Percentiles rank a stretch among this genome's conserved stretches.
Conservation (phyloP, 1,140 invertebrate genomes). For the Spodoptera frugiperda region DNA sequence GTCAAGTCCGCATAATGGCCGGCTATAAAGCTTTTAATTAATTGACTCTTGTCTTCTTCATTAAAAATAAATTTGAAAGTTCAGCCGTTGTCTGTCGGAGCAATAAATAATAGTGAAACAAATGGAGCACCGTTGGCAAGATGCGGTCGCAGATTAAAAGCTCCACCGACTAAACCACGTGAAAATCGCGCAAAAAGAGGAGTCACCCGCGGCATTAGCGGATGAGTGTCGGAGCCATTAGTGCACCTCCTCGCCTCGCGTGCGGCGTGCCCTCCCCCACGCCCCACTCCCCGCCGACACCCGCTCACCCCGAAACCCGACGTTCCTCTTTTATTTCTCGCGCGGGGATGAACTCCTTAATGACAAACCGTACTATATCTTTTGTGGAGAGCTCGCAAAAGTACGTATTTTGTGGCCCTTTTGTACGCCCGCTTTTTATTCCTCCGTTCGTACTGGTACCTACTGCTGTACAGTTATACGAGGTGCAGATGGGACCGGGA, state of each 20-base stretch:
- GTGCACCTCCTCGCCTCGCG: slow-evolving; percentile 65
- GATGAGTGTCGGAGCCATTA: slow-evolving; percentile 85
- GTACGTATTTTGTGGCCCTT: slow-evolving; percentile 85
- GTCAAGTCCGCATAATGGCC: slow-evolving; percentile 11
- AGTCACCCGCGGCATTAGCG: slow-evolving; percentile 85
- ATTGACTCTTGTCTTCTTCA: slow-evolving; percentile 2
- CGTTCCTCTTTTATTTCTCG: slow-evolving; percentile 85
- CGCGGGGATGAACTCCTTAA: slow-evolving; percentile 86
- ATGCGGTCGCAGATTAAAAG: slow-evolving; percentile 84
- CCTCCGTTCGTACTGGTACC: slow-evolving; percentile 63
- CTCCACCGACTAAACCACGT: slow-evolving; percentile 83
- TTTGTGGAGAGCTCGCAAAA: slow-evolving; percentile 84
- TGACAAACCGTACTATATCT: slow-evolving; percentile 86
- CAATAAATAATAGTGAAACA: slow-evolving; percentile 57
- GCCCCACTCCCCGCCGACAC: slow-evolving; percentile 46
- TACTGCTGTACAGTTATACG: slow-evolving; percentile 57
- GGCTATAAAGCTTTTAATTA: slow-evolving; percentile 16
- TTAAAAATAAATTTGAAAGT: slow-evolving; percentile 21
- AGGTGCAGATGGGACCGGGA: slow-evolving; percentile 57
- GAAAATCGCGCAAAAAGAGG: slow-evolving; percentile 85
- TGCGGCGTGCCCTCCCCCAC: slow-evolving; percentile 41
- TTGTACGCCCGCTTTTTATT: slow-evolving; percentile 83
- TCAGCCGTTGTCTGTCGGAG: slow-evolving; percentile 2
- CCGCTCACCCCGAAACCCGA: slow-evolving; percentile 65
- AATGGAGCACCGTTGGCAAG: slow-evolving; percentile 77